A percentile compares a stretch with the other conserved stretches of the same genome.
Conservation (phyloP, 1,140 invertebrate species). For the Harpegnathos saltator region DNA sequence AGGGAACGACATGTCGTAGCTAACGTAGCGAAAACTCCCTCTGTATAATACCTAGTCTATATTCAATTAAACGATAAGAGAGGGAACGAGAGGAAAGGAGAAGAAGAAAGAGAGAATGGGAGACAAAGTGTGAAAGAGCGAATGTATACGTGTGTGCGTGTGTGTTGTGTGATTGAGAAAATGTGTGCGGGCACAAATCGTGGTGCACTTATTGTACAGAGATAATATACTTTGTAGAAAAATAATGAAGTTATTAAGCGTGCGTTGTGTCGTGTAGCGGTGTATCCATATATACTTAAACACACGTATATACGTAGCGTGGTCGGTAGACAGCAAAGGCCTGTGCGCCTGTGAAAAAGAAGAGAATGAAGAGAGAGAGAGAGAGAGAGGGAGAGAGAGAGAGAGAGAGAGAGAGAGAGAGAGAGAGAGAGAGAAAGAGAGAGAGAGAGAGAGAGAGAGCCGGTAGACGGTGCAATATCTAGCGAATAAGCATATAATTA, state of each 20-base stretch:
- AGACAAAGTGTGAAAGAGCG: too few species aligned
- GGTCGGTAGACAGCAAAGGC: conserved; percentile 41
- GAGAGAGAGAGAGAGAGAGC: too few species aligned
- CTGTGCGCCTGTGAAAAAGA: conserved; percentile 40
- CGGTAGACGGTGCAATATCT: conserved; percentile 51
- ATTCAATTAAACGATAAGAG: conserved; percentile 29
- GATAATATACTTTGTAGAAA: conserved; percentile 42
- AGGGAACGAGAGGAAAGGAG: too few species aligned
- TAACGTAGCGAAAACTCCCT: conserved; percentile 22
- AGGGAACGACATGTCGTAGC: conserved; percentile 26
- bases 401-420: too few species aligned
- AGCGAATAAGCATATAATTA: conserved; percentile 54
- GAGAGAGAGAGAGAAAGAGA: too few species aligned
- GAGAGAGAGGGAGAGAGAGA: too few species aligned
- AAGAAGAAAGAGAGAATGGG: too few species aligned
- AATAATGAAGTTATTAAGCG: conserved; percentile 1
- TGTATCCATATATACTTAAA: conserved; percentile 17
- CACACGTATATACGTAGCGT: conserved; percentile 33
- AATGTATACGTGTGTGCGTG: too few species aligned
- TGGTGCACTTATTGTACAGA: conserved; percentile 57
- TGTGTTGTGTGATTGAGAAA: too few species aligned
- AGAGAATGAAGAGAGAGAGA: neutral
- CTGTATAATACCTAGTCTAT: conserved; percentile 32
- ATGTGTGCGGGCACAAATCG: conserved; percentile 12
- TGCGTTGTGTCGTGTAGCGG: conserved; percentile 13